Evolutionary conservation across 2,113 vertebrate genomes (phyloP), one percentile per base, ranked within the genome.

Genomic region (Pomatostomus ruficeps): DNA sequence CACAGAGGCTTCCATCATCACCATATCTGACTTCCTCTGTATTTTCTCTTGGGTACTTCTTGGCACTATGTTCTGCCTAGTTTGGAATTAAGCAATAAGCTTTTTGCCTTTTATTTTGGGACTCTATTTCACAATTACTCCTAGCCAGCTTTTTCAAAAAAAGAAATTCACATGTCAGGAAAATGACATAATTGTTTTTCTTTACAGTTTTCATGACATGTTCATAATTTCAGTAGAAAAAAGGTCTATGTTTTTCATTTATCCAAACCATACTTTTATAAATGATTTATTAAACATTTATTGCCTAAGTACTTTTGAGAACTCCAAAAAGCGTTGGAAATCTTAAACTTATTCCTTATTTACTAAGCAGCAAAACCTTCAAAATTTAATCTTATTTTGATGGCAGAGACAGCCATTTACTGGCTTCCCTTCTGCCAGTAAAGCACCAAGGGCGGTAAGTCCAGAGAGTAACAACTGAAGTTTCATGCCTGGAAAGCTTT

Each of bases 101-200:
- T 72, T 88, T 94, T 90, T 85, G 63, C 59, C 29, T 93, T 93
- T 93, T 86, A 61, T 67, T 91, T 91, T 88, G 67, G 40, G 88
- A 90, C 14, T 89, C 7, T 78, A 11, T 93, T 94, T 88, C 88
- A 84, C 85, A 75, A 85, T 86, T 91, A 83, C 70, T 90, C 79
- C 68, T 86, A 80, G 79, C 85, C 90, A 97, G 78, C 76, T 95
- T 95, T 96, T 94, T 83, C n/a, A 65, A 96, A 79, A 79, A 43
- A 78, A 86, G 65, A 94, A 83, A 49, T 76, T 88, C 89, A 74
- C 80, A 82, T 94, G 71, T 96, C 88, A 93, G 78, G 75, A 89
- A 96, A 91, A 88, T 95, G 86, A 97, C 84, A 83, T 95, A 92
- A 95, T 96, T 95, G 92, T 96, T 96, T 97, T 91, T 91, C 91